Evolutionary conservation across 2,888 invertebrate genomes (phyloP), one percentile per base, ranked within the genome.

Genomic region (Troides oblongomaculatus): DNA sequence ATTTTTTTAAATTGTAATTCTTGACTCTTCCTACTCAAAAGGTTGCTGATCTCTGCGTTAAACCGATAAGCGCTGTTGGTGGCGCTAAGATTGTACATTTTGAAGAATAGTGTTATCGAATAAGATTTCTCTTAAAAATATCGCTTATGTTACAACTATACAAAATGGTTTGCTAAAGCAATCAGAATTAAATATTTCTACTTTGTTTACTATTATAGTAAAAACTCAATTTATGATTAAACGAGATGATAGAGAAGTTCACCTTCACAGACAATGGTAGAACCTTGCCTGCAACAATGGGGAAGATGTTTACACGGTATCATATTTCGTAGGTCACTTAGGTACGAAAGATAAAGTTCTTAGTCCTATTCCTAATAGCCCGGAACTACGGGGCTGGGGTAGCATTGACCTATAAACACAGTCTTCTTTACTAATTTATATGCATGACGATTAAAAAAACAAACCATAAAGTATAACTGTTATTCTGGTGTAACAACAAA

Each of bases 381-480:
- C 30, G 1, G 10, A 18, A 17, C 2, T 18, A 50, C 4, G 10
- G 18, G 1, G 17, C 17, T 50, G 14, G 18, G 1, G 50, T 2
- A 50, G 50, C 17, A 5, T 18, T 18, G 50, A 17, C 18, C 50
- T 18, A 50, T 3, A 50, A 50, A 12, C 5, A 14, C 50, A 17
- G 50, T 50, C 57, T 21, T 50, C 57, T 21, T 57, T 4, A 56
- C 56, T 56, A n/a, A 21, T 57, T 57, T 57, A 21, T 57, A 57
- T 57, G 21, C 57, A 8, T 23, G 57, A 57, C 23, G 57, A 12
- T 1, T 57, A 6, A 30, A 50, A 57, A 57, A 57, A 57, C 21
- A 57, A 57, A 57, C 57, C 57, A 57, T 57, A 57, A 57, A 57
- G 57, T 57, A 21, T 57, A 21, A 57, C 57, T 6, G 57, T 50